Evolutionary conservation across 2,888 invertebrate species (phyloP).

Genomic region (Aspidiotus destructor): DNA sequence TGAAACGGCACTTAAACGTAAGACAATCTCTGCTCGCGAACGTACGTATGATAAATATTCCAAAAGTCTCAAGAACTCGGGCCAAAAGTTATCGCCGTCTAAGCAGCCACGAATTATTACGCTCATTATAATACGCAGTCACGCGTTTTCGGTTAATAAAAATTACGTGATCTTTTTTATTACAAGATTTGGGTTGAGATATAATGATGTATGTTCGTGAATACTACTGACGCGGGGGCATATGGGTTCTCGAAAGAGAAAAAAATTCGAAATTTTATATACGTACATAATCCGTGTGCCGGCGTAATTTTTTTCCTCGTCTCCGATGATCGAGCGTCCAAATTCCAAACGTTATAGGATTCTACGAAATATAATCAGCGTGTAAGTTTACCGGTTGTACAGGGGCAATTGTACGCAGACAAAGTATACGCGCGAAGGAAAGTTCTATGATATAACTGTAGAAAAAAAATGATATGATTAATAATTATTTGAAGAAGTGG

Average conservation of each 20-base stretch:
- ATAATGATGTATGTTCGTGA: not conserved
- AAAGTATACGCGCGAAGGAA: not conserved
- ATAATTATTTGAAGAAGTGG: conserved; percentile 30
- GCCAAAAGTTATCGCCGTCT: too few relatives aligned
- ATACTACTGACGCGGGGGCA: not conserved
- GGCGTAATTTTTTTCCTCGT: not conserved
- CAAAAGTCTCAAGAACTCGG: too few relatives aligned
- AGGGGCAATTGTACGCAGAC: not conserved
- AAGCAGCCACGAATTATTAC: not conserved
- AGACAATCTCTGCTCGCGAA: too few relatives aligned
- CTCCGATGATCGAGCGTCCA: not conserved
- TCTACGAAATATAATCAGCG: not conserved
- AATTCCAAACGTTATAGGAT: not conserved
- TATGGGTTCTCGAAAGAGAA: not conserved
- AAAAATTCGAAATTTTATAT: not conserved
- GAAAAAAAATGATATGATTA: conserved; percentile 17
- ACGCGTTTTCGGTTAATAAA: conserved; percentile 4
- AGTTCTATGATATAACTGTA: too few relatives aligned
- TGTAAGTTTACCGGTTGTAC: too few relatives aligned
- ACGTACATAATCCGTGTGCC: not conserved
- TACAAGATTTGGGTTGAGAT: conserved; percentile 3
- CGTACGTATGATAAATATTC: too few relatives aligned
- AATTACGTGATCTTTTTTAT: conserved; percentile 2
- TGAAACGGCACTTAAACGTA: too few relatives aligned
- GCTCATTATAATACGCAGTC: not conserved